A percentile compares a stretch with the other conserved stretches of the same genome.
These are phyloP conservation scores for Brienomyrus longianalis DNA, from an alignment of 2,113 vertebrate genomes.

Conservation along the genomic window DNA sequence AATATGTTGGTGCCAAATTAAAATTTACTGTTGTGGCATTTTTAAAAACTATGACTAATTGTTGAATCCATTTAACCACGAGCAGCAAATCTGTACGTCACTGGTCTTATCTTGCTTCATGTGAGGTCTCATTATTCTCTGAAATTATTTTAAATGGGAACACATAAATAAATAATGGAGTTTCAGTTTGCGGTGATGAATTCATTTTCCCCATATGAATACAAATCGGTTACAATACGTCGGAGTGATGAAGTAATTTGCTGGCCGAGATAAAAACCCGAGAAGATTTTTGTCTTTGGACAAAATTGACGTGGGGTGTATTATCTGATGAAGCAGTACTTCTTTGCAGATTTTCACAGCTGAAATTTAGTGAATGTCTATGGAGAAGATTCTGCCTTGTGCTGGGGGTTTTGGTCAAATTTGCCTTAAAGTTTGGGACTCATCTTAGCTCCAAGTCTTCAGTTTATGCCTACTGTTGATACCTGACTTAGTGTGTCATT, in stretches of 20 bases:
- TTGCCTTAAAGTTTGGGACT: background rate
- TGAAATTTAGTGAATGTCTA: background rate
- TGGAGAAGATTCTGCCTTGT: background rate
- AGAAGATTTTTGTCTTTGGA: background rate
- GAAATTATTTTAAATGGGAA: background rate
- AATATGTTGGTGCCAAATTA: background rate
- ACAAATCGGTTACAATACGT: conserved; percentile 4
- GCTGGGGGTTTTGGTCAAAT: background rate
- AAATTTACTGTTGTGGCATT: background rate
- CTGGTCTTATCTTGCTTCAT: background rate
- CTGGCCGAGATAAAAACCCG: background rate
- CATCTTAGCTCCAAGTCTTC: background rate
- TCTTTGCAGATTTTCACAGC: background rate
- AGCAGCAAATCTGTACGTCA: background rate
- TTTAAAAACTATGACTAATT: background rate
- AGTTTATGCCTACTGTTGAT: background rate
- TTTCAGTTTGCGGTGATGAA: conserved; percentile 3
- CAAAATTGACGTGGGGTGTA: background rate
- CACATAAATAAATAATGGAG: background rate
- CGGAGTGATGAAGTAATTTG: conserved; percentile 10
- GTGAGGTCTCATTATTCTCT: background rate
- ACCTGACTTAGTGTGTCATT: background rate
- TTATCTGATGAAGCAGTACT: background rate
- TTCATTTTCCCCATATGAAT: conserved; percentile 11
- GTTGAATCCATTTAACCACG: background rate